Evolutionary conservation across 2,888 invertebrate genomes (phyloP), one percentile per base, ranked within the genome.

Genomic region (Thecophora atra): DNA sequence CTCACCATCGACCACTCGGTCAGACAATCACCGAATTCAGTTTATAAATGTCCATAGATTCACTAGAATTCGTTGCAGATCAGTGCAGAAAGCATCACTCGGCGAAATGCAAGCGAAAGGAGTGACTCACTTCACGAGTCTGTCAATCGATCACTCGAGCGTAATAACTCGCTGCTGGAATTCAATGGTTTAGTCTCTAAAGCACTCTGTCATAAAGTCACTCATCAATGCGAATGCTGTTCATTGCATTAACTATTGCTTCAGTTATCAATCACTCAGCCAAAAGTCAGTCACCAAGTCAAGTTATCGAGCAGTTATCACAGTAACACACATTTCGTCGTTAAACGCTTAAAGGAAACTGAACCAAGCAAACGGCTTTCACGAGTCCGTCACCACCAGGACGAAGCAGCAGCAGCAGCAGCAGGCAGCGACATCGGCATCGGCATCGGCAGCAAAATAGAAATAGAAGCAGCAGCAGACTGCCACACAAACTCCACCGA

Each of bases 401-500:
- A n/a, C 24, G 52, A 15, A 28, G 62, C 56, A 54, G 68, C 73
- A 76, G 73, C 66, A 73, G 74, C 75, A 76, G 70, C 68, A 72
- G 75, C 74, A 71, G 44, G 15, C 30, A n/a, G 72, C 62, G 37
- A 8, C 37, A 37, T 1, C 37, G 37, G n/a, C 11, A 37, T 6
- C 70, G 62, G 69, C 65, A 64, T 74, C 67, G 65, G 73, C 58
- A 71, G 73, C 72, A 75, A 70, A 69, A 73, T 72, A n/a, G 54
- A 11, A 42, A 26, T 17, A 30, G 42, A 21, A 58, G 47, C 58
- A 54, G 60, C 28, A 51, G 62, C 8, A 62, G 42, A 54, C 24
- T 37, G 58, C 56, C 52, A 51, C 51, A 19, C 72, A 77, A 72
- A 72, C 75, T 72, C 77, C 80, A 79, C 81, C 82, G 82, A 77